These are phyloP conservation scores for Colius striatus DNA, from an alignment of 2,113 vertebrate genomes.

Conservation along the genomic window DNA sequence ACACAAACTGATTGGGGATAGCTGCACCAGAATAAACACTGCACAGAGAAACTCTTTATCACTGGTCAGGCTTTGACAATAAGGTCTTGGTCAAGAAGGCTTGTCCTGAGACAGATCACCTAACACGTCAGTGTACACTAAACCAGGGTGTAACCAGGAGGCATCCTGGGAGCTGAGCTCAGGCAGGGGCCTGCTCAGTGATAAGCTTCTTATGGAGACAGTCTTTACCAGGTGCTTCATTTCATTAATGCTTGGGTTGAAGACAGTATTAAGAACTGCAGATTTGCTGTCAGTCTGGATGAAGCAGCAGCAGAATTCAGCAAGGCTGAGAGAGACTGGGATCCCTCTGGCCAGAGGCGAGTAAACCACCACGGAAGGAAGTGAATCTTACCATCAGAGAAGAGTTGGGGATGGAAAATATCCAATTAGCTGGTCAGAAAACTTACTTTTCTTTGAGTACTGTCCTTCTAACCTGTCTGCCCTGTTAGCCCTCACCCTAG, in stretches of 20 bases:
- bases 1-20: neutral
- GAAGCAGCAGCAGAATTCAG: slow-evolving; percentile 23
- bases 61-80: neutral
- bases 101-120: neutral
- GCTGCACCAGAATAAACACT: neutral
- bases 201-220: slow-evolving; percentile 65
- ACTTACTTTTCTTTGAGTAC: neutral
- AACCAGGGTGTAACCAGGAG: slow-evolving; percentile 17
- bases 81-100: neutral
- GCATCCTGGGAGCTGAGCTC: neutral
- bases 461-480: neutral
- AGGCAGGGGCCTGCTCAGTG: neutral
- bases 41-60: neutral
- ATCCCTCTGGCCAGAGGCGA: slow-evolving; percentile 1
- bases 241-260: slow-evolving; percentile 51
- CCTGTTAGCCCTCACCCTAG: neutral
- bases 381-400: neutral
- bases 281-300: slow-evolving; percentile 48
- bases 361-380: neutral
- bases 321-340: neutral
- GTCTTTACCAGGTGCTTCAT: slow-evolving; percentile 63
- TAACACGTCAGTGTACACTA: neutral
- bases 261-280: slow-evolving; percentile 62
- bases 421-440: neutral
- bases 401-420: neutral